phyloP scores from a whole-genome alignment of 2,797 vertebrate species.

The Chloroceryle amazona region DNA sequence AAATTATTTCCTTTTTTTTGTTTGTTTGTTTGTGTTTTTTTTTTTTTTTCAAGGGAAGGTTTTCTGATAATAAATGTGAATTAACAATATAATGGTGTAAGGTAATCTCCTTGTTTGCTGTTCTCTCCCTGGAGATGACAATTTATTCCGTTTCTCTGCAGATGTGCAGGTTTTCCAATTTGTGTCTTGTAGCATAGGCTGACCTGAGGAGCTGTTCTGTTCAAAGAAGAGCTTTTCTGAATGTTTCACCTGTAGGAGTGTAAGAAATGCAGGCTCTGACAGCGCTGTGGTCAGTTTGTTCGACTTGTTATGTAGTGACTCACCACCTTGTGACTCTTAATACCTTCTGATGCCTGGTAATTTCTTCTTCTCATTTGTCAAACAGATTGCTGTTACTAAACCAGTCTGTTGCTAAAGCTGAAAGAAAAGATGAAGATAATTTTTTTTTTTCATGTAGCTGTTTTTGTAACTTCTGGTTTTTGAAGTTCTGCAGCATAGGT shows the following conservation, averaged over 20 bases:
- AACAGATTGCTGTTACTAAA: slow-evolving; percentile 31
- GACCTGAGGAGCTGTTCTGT: background rate
- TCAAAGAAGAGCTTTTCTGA: background rate
- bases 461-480: background rate
- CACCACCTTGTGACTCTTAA: slow-evolving; percentile 17
- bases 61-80: background rate
- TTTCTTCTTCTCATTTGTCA: background rate
- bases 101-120: background rate
- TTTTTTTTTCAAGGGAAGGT: background rate
- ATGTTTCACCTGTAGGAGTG: background rate
- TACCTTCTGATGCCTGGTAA: background rate
- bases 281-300: slow-evolving; percentile 16
- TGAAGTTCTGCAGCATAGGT: background rate
- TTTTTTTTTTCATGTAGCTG: background rate
- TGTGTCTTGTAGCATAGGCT: background rate
- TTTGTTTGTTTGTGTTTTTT: too few species aligned
- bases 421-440: background rate
- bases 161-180: background rate
- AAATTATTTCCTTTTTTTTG: background rate
- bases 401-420: background rate
- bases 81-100: background rate
- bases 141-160: background rate
- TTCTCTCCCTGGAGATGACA: background rate
- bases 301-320: background rate
- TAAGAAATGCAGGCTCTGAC: background rate